These are phyloP conservation scores for Cephalopachus bancanus DNA, from an alignment of 2,797 vertebrate species.

Conservation along the genomic window DNA sequence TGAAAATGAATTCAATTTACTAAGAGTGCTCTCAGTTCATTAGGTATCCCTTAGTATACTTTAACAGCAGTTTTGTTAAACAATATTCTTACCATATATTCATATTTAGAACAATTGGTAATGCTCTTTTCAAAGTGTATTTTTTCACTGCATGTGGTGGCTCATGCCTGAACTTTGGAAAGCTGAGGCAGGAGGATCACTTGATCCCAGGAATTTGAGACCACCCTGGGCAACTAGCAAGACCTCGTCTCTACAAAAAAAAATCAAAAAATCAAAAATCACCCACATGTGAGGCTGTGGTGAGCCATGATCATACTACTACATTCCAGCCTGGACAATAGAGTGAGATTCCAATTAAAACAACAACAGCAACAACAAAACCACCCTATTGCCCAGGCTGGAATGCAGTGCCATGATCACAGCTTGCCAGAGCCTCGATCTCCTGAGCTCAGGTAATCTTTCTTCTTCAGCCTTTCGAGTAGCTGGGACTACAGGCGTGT, in stretches of 20 bases:
- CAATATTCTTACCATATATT: neutral
- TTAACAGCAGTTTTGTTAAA: neutral
- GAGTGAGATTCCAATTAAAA: neutral
- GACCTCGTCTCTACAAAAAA: neutral
- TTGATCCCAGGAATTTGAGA: neutral
- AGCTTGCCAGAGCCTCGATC: no score
- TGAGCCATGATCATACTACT: neutral
- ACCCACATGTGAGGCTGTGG: neutral
- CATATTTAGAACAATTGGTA: neutral
- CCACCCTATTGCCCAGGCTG: no score
- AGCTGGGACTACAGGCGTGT: no score
- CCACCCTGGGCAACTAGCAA: neutral
- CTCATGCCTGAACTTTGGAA: neutral
- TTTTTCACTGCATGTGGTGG: no score
- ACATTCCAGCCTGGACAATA: neutral
- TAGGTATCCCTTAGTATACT: neutral
- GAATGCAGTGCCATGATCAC: no score
- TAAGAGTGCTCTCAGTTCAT: neutral
- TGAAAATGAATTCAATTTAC: no score
- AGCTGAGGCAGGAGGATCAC: neutral
- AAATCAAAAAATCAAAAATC: neutral
- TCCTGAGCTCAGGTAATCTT: no score
- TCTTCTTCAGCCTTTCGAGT: no score
- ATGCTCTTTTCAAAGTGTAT: neutral
- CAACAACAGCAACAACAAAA: no score